These are phyloP conservation scores for Nasonia oneida DNA, from an alignment of 2,888 invertebrate genomes.

Conservation along the genomic window DNA sequence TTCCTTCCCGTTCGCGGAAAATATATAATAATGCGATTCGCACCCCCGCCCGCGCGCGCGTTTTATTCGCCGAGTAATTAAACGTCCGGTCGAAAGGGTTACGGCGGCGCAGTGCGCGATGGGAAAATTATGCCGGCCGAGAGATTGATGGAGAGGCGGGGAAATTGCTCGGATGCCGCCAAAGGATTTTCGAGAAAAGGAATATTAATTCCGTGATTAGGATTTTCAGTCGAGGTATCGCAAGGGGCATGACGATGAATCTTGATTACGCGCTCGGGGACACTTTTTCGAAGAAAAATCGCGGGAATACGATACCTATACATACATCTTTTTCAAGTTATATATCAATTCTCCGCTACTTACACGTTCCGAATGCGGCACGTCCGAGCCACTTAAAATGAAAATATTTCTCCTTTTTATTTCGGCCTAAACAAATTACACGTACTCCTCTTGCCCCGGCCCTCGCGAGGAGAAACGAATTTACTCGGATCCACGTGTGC, in stretches of 20 bases:
- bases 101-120: constrained; percentile 8
- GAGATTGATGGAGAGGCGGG: constrained; percentile 54
- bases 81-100: constrained; percentile 60
- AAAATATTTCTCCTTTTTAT: constrained; percentile 55
- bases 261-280: constrained; percentile 32
- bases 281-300: neutral
- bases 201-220: constrained; percentile 52
- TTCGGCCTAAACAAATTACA: constrained; percentile 57
- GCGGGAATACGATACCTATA: neutral
- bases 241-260: constrained; percentile 27
- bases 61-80: constrained; percentile 65
- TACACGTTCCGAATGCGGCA: constrained; percentile 18
- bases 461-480: constrained; percentile 46
- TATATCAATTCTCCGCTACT: constrained; percentile 16
- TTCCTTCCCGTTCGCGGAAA: constrained; percentile 38
- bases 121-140: constrained; percentile 56
- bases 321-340: neutral
- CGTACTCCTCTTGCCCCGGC: neutral
- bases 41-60: constrained; percentile 50
- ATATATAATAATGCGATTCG: constrained; percentile 53
- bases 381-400: constrained; percentile 33
- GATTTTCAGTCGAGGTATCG: constrained; percentile 29
- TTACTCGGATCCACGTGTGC: constrained; percentile 33
- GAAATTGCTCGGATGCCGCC: constrained; percentile 29
- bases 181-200: neutral